Percentiles rank a stretch among this genome's conserved stretches.
phyloP scores from a whole-genome alignment of 2,888 invertebrate species.

The Cryptus viduatorius region DNA sequence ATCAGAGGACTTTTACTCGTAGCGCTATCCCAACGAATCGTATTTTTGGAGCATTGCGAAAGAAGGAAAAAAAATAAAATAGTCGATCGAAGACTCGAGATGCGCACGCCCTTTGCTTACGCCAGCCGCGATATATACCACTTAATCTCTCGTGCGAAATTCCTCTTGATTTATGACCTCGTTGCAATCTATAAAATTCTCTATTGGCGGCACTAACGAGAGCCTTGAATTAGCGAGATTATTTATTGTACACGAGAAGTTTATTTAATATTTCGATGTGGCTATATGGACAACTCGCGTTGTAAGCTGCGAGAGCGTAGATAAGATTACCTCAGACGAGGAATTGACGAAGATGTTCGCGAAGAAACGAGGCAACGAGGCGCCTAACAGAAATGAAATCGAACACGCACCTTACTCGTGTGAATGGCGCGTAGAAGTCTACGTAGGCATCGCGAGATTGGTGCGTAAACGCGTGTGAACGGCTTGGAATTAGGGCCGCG shows the following conservation, averaged over 20 bases:
- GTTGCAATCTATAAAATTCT: slow-evolving; percentile 33
- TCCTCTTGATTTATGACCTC: slow-evolving; percentile 55
- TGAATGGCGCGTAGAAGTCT: background rate
- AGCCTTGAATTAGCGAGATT: background rate
- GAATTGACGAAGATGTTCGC: slow-evolving; percentile 21
- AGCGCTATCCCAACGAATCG: background rate
- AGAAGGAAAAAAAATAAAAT: background rate
- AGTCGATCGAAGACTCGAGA: background rate
- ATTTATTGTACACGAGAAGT: slow-evolving; percentile 31
- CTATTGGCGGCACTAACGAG: slow-evolving; percentile 11
- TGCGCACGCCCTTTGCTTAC: slow-evolving; percentile 17
- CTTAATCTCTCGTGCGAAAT: slow-evolving; percentile 34
- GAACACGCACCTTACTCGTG: slow-evolving; percentile 24
- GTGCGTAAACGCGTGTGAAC: background rate
- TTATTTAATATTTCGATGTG: slow-evolving; percentile 15
- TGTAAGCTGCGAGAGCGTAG: slow-evolving; percentile 44
- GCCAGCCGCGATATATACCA: background rate
- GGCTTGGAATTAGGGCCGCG: background rate
- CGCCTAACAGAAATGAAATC: background rate
- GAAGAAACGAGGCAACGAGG: slow-evolving; percentile 7
- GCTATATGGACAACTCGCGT: background rate
- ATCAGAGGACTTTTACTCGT: background rate
- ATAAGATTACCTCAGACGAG: slow-evolving; percentile 61
- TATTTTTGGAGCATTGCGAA: background rate
- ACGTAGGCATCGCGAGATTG: background rate